Percentiles rank a stretch among this genome's conserved stretches.
These are phyloP conservation scores for Asarcornis scutulata DNA, from an alignment of 2,113 vertebrate species.

Conservation along the genomic window DNA sequence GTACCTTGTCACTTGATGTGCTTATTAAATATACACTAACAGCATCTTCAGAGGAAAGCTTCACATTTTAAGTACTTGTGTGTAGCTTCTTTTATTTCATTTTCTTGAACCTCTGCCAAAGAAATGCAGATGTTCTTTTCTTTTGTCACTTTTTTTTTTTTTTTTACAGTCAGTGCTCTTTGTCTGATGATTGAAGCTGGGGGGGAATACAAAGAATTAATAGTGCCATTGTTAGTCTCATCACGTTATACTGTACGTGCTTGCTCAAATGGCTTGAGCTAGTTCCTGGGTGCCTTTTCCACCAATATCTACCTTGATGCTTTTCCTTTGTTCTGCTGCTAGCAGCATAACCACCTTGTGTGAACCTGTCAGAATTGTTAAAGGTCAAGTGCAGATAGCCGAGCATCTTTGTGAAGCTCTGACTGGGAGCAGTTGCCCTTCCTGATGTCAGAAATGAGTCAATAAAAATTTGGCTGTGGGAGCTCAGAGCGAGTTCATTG, in stretches of 20 bases:
- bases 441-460: not conserved
- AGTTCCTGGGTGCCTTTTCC: not conserved
- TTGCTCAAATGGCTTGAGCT: not conserved
- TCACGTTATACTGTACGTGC: not conserved
- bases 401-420: not conserved
- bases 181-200: not conserved
- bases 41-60: not conserved
- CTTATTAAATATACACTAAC: not conserved
- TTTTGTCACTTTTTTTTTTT: not conserved
- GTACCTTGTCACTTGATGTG: not conserved
- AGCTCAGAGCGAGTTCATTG: not conserved
- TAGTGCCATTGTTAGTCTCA: not conserved
- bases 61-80: not conserved
- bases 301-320: not conserved
- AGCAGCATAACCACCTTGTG: not conserved
- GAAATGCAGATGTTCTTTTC: conserved; percentile 18
- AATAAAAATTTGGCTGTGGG: not conserved
- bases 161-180: not conserved
- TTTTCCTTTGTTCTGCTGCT: not conserved
- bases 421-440: rapidly evolving
- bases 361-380: not conserved
- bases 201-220: not conserved
- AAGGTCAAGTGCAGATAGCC: not conserved
- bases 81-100: not conserved
- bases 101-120: not conserved